Base-by-base conservation (phyloP, 2,888 invertebrate genomes). In the Acanthosoma haemorrhoidale region DNA sequence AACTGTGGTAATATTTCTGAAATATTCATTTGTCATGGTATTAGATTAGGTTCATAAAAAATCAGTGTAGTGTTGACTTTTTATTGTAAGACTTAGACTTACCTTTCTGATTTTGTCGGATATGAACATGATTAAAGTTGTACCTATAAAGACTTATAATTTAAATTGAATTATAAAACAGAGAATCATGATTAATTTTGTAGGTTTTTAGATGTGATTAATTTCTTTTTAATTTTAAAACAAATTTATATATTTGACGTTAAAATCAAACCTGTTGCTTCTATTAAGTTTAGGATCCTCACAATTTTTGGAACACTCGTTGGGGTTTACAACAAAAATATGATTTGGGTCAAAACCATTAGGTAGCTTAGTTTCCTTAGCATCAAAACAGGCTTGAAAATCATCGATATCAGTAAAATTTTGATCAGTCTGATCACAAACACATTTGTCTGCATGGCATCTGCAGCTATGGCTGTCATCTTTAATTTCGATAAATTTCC, bases 51-150 rank as follows among this genome's bases (percentile, higher is more conserved):
- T 51, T 25, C 5, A 51, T 25, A 51, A 1, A 25, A 51, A 6
- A n/a, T 5, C 29, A 51, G 6, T 51, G 21, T 25, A 51, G 6
- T 6, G 29, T 51, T 13, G 5, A 11, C n/a, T 2, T 9, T n/a
- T n/a, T 51, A 51, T 2, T 51, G n/a, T 6, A 11, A 25, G 4
- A 25, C 5, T n/a, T 13, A 16, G 1, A 34, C 29, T 60, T 60
- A 60, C 60, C 34, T 32, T 60, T 60, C 32, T 32, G 32, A 2
- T 25, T 36, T 4, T 25, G 21, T 25, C 25, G 9, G 9, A 63
- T 63, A 21, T 63, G 13, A 15, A 36, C 34, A 34, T 63, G 63
- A 25, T 63, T 63, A 25, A 38, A 63, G 39, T 63, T 34, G 39
- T 63, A 63, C 63, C 63, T 63, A 63, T 13, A 63, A 63, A 63